Base-by-base conservation (phyloP, 2,888 invertebrate species). In the Thelaira solivaga region DNA sequence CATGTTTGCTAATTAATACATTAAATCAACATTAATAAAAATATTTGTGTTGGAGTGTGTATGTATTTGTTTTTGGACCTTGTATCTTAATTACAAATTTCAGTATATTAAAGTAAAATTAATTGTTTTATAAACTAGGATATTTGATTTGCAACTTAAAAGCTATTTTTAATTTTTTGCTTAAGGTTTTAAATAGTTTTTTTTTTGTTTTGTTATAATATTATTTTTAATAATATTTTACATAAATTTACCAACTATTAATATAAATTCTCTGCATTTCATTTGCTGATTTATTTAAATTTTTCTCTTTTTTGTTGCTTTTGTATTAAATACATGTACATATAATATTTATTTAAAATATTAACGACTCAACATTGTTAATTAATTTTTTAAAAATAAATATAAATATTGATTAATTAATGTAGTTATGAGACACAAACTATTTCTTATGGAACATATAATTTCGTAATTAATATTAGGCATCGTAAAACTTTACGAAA, bases 261-360 rank as follows among this genome's bases (percentile, higher is more conserved):
- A n/a, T 68, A 79, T 65, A 71, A 62, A 75, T 45, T 62, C 43
- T 53, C 51, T 61, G 18, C 8, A 43, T 65, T 64, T 57, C 8
- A 43, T 65, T 64, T 57, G 10, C 10, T 7, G 16, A 18, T 34
- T 26, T 31, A 36, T 39, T 68, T 24, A 1, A n/a, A 16, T 39
- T 18, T 29, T 51, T 51, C 13, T n/a, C 6, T 43, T 45, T 10
- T 67, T 41, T n/a, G n/a, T n/a, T n/a, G n/a, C n/a, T n/a, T n/a
- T n/a, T n/a, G n/a, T n/a, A n/a, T n/a, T n/a, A n/a, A n/a, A n/a
- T n/a, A n/a, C n/a, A n/a, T n/a, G n/a, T n/a, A n/a, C n/a, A n/a
- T n/a, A n/a, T n/a, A n/a, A n/a, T n/a, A n/a, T n/a, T 26, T 10
- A 41, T 29, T 59, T 20, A 39, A 59, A 59, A 29, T 53, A 41